These are phyloP conservation scores for Fringilla coelebs DNA, from an alignment of 2,797 vertebrate species.

Conservation along the genomic window DNA sequence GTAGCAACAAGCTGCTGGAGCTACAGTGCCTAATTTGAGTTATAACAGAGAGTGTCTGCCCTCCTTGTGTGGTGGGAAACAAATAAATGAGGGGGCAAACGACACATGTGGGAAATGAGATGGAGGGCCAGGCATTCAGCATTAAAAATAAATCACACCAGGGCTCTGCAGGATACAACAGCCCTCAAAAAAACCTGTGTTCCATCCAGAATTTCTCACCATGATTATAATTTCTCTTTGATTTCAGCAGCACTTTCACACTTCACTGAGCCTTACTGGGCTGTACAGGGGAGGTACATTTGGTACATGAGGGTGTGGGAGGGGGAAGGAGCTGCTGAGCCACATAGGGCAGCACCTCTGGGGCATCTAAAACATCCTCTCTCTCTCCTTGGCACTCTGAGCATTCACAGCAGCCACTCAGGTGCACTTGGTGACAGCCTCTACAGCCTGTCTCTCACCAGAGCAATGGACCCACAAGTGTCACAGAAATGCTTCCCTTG, in stretches of 20 bases:
- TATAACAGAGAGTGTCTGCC: not conserved
- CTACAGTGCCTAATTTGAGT: fast-evolving
- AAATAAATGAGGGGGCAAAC: not conserved
- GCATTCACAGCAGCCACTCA: not conserved
- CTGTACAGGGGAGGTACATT: not conserved
- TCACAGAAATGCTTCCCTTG: not conserved
- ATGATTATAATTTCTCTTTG: not conserved
- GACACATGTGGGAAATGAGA: fast-evolving
- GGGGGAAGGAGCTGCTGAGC: not conserved
- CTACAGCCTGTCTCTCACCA: not conserved
- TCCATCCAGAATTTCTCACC: not conserved
- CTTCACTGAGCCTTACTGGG: not conserved
- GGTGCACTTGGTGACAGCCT: not conserved
- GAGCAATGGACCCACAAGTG: not conserved
- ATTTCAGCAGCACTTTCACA: not conserved
- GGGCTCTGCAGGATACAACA: not conserved
- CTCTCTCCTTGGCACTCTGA: not conserved
- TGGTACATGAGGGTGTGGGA: not conserved
- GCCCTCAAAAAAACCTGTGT: not conserved
- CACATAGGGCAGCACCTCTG: not conserved
- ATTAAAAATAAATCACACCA: not conserved
- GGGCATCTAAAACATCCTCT: not conserved
- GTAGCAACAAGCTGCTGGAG: not conserved
- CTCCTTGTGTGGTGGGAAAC: not conserved
- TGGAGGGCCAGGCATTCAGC: not conserved